phyloP scores from a whole-genome alignment of 2,113 vertebrate genomes.

The Pimephales promelas region DNA sequence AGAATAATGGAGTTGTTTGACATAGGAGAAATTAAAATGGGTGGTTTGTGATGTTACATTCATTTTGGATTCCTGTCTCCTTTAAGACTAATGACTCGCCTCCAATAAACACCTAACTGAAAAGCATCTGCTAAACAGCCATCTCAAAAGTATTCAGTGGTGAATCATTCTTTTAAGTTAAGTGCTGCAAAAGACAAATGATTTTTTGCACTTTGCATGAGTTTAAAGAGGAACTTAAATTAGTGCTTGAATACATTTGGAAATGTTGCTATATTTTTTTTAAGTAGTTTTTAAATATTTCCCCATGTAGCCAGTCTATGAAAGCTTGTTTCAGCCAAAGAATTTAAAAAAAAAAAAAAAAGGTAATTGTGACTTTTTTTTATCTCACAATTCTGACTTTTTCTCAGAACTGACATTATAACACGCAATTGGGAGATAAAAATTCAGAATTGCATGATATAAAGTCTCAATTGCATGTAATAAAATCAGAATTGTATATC shows the following conservation, averaged over 20 bases:
- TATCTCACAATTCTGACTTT: too few species aligned
- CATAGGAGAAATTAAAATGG: not conserved
- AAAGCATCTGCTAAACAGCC: not conserved
- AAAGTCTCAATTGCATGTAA: too few species aligned
- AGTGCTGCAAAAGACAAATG: not conserved
- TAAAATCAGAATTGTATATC: too few species aligned
- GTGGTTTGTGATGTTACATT: not conserved
- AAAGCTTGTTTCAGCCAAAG: too few species aligned
- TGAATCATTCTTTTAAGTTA: not conserved
- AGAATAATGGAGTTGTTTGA: conserved; percentile 5
- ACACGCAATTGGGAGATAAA: too few species aligned
- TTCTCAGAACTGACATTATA: too few species aligned
- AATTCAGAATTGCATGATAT: too few species aligned
- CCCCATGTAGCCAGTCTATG: too few species aligned
- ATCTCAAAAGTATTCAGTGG: not conserved
- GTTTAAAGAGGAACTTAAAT: not conserved
- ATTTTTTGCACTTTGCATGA: not conserved
- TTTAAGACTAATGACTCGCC: not conserved
- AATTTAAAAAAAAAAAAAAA: too few species aligned
- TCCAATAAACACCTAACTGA: not conserved
- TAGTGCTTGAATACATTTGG: not conserved
- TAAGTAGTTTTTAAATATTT: too few species aligned
- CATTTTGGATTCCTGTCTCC: not conserved
- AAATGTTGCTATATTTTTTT: not conserved
- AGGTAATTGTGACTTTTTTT: too few species aligned